Conservation (phyloP, 1,140 invertebrate species). For the Drosophila insularis region DNA sequence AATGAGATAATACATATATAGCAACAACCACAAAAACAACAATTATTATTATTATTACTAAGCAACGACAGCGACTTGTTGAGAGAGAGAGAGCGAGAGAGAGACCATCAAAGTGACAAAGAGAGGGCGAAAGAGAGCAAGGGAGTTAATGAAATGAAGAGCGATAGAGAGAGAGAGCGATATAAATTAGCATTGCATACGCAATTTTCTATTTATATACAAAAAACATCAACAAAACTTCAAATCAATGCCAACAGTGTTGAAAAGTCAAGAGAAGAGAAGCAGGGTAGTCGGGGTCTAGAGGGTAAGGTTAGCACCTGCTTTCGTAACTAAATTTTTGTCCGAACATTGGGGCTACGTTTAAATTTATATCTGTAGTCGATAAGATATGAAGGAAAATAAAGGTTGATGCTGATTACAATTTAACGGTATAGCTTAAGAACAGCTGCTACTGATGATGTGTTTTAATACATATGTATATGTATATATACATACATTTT, state of each 20-base stretch:
- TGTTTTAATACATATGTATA: background rate
- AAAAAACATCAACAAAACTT: slow-evolving; percentile 58
- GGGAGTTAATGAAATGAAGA: slow-evolving; percentile 9
- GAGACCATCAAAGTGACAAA: slow-evolving; percentile 17
- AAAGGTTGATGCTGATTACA: slow-evolving; percentile 12
- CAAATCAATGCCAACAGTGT: slow-evolving; percentile 39
- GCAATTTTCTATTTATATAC: slow-evolving; percentile 82
- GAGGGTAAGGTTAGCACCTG: slow-evolving; percentile 26
- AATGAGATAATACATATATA: slow-evolving; percentile 67
- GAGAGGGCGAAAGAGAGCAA: slow-evolving; percentile 17
- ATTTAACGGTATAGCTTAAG: slow-evolving; percentile 39
- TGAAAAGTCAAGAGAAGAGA: slow-evolving; percentile 4
- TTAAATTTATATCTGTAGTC: slow-evolving; percentile 1
- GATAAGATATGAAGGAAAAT: slow-evolving; percentile 18
- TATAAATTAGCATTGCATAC: slow-evolving; percentile 77
- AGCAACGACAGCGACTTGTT: slow-evolving; percentile 79
- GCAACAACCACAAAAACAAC: slow-evolving; percentile 43
- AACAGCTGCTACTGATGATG: slow-evolving; percentile 35
- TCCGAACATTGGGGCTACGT: slow-evolving; percentile 1
- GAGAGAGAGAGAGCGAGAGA: slow-evolving; percentile 10
- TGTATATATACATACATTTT: slow-evolving; percentile 12
- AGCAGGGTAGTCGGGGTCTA: background rate
- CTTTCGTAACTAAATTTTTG: slow-evolving; percentile 64
- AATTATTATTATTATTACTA: slow-evolving; percentile 49
- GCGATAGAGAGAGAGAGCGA: slow-evolving; percentile 14